phyloP scores from a whole-genome alignment of 1,140 invertebrate genomes.

The Brachionus calyciflorus region DNA sequence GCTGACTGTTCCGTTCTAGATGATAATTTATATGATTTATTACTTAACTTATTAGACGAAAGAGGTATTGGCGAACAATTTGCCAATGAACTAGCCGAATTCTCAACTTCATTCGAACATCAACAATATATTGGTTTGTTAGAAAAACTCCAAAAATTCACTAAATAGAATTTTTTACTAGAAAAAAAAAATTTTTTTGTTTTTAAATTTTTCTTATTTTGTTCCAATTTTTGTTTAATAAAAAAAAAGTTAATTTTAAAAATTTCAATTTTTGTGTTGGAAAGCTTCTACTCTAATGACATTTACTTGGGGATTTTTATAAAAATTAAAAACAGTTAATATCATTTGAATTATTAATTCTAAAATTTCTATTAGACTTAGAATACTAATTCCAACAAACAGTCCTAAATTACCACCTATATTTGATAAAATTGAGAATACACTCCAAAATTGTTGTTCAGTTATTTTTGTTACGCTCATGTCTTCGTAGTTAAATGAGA shows the following conservation, averaged over 20 bases:
- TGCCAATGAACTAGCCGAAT: conserved; percentile 37
- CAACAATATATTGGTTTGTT: conserved; percentile 36
- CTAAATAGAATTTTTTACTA: conserved; percentile 22
- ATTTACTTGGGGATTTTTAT: too few relatives aligned
- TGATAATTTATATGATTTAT: conserved; percentile 46
- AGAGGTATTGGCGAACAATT: conserved; percentile 45
- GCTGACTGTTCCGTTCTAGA: conserved; percentile 47
- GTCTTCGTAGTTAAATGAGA: background rate
- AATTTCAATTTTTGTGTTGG: too few relatives aligned
- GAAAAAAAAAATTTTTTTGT: background rate
- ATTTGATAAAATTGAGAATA: conserved; percentile 9
- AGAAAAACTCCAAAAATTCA: conserved; percentile 45
- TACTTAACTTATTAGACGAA: conserved; percentile 42
- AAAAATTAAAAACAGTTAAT: too few relatives aligned
- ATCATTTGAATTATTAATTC: background rate
- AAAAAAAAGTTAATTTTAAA: too few relatives aligned
- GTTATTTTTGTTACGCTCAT: background rate
- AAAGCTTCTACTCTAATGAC: too few relatives aligned
- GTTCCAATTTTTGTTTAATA: background rate
- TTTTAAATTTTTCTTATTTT: background rate
- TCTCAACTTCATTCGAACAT: conserved; percentile 45
- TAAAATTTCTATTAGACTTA: conserved; percentile 16
- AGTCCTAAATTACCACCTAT: conserved; percentile 15
- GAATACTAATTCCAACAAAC: conserved; percentile 22
- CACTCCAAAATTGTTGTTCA: background rate